phyloP scores from a whole-genome alignment of 2,797 vertebrate species.

The Anabas testudineus region DNA sequence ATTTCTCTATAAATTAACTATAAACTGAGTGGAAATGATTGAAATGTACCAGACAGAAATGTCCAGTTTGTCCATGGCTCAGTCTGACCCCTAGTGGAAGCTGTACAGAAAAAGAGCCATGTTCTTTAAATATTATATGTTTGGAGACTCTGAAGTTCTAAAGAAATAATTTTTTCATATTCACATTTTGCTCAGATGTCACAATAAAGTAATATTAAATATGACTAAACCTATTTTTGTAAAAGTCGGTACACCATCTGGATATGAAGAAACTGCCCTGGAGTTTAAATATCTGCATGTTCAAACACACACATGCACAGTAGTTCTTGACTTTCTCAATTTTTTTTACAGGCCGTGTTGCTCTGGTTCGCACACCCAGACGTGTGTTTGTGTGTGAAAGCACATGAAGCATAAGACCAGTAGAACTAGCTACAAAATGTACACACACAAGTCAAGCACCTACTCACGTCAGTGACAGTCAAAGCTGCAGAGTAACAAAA shows the following conservation, averaged over 20 bases:
- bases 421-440: slow-evolving; percentile 16
- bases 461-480: not conserved
- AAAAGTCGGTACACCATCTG: not conserved
- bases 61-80: slow-evolving; percentile 37
- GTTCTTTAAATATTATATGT: fast-evolving
- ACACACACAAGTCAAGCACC: slow-evolving; percentile 14
- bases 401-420: slow-evolving; percentile 12
- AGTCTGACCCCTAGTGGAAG: slow-evolving; percentile 82
- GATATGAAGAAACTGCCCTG: not conserved
- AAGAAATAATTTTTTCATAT: no score
- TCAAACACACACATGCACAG: not conserved
- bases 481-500: no score
- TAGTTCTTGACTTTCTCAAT: not conserved
- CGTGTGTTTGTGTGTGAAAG: slow-evolving; percentile 17
- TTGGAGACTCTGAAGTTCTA: no score
- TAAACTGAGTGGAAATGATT: no score
- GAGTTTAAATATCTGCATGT: slow-evolving; percentile 4
- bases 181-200: not conserved
- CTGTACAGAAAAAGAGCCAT: not conserved
- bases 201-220: not conserved
- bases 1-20: not conserved
- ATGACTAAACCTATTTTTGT: not conserved
- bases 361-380: not conserved
- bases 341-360: not conserved
- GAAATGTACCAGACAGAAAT: not conserved